Evolutionary conservation across 2,888 invertebrate genomes (phyloP), one percentile per base, ranked within the genome.

Genomic region (Criorhina ranunculi): DNA sequence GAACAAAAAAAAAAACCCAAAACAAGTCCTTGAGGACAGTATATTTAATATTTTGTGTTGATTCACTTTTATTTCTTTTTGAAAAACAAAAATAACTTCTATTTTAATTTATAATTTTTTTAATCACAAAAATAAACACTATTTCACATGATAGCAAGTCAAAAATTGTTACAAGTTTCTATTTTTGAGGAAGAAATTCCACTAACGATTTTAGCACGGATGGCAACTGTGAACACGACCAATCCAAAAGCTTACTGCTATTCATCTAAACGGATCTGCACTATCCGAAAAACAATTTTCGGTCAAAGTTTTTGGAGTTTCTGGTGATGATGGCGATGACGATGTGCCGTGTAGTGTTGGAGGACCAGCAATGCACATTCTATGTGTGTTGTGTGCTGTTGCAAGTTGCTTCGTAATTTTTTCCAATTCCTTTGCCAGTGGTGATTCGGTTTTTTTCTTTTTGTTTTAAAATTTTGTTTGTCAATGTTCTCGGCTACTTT

Each of bases 191-290:
- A 46, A 11, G 2, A 37, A 35, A 40, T 67, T 17, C 37, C 60
- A 44, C 31, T 17, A 67, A 77, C 42, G 60, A 24, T 77, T 24
- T 77, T 51, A 46, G 40, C 51, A 62, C 83, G 83, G 83, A 83
- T 83, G 78, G 79, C 73, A 83, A 83, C 62, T 79, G 67, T 62
- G 83, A 73, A 89, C 91, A 91, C 91, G 91, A 90, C 91, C 91
- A 91, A 90, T 91, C 89, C 90, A 90, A 91, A 90, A 91, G 91
- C 91, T 91, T 89, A 90, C 91, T 91, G 91, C 90, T 91, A 90
- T 91, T 91, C 91, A 90, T 91, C 91, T 91, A 91, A 91, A 91
- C 89, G 91, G 90, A 90, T 90, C 91, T 89, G 89, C 89, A 90
- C 90, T 91, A 91, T 91, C 90, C 89, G 89, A 90, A 90, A 89